Conservation (phyloP, 2,888 invertebrate species). For the Tetranychus piercei region DNA sequence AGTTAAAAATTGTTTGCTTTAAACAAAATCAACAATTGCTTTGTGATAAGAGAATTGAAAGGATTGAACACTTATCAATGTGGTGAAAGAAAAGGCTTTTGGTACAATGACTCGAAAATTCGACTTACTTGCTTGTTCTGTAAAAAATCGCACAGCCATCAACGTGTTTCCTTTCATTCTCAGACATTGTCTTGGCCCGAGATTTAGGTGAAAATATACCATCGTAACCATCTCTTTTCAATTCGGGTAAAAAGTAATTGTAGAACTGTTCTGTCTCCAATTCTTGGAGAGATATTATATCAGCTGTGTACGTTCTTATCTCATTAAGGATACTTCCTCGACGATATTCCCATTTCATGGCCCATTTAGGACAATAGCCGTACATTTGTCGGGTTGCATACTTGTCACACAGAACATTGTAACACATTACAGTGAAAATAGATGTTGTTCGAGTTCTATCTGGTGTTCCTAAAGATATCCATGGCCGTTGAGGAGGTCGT, state of each 20-base stretch:
- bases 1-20: background rate
- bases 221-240: slow-evolving; percentile 62
- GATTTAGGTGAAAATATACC: slow-evolving; percentile 97
- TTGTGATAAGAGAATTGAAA: background rate
- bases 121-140: slow-evolving; percentile 62
- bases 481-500: slow-evolving; percentile 77
- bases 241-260: slow-evolving; percentile 81
- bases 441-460: slow-evolving; percentile 62
- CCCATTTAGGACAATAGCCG: slow-evolving; percentile 98
- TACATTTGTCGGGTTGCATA: slow-evolving; percentile 97
- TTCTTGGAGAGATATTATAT: slow-evolving; percentile 90
- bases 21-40: background rate
- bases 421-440: slow-evolving; percentile 98
- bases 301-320: slow-evolving; percentile 83
- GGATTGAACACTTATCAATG: background rate
- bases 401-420: slow-evolving; percentile 97
- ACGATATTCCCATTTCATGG: slow-evolving; percentile 92
- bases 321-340: slow-evolving; percentile 93
- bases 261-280: slow-evolving; percentile 98
- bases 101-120: background rate
- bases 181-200: slow-evolving; percentile 91
- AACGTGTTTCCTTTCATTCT: slow-evolving; percentile 86
- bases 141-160: slow-evolving; percentile 99
- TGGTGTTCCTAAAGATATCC: slow-evolving; percentile 78
- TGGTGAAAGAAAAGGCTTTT: background rate